These are phyloP conservation scores for Chaetodon trifascialis DNA, from an alignment of 2,113 vertebrate genomes.

Conservation along the genomic window DNA sequence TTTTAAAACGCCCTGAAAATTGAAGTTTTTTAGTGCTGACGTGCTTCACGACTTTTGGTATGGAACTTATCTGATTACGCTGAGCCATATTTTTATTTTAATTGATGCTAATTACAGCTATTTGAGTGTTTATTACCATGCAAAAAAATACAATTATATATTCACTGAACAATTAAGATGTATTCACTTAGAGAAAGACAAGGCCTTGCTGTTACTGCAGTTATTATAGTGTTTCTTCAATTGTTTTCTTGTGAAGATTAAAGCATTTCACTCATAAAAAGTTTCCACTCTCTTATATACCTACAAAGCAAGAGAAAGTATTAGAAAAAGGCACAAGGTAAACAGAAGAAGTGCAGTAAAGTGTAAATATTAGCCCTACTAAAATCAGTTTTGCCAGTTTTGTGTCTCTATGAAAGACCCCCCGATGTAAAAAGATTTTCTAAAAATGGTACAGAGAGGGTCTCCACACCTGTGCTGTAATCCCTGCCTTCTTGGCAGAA, in stretches of 20 bases:
- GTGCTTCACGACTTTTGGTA: constrained; percentile 24
- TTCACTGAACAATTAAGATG: constrained; percentile 36
- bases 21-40: constrained; percentile 39
- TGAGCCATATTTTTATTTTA: constrained; percentile 33
- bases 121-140: constrained; percentile 4
- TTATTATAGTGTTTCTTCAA: background rate
- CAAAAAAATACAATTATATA: constrained; percentile 1
- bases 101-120: constrained; percentile 27
- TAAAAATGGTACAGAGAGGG: constrained; percentile 91
- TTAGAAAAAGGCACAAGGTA: constrained; percentile 31
- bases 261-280: constrained; percentile 26
- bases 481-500: constrained; percentile 93
- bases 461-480: constrained; percentile 98
- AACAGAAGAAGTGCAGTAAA: constrained; percentile 26
- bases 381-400: constrained; percentile 18
- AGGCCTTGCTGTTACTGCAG: background rate
- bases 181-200: constrained; percentile 4
- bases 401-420: constrained; percentile 1
- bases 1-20: constrained; percentile 58
- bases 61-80: constrained; percentile 39
- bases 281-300: constrained; percentile 1
- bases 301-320: background rate
- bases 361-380: background rate
- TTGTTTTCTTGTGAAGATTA: constrained; percentile 14
- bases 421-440: constrained; percentile 56